Evolutionary conservation across 2,888 invertebrate genomes (phyloP).

Genomic region (Leptopilina drosophilae): DNA sequence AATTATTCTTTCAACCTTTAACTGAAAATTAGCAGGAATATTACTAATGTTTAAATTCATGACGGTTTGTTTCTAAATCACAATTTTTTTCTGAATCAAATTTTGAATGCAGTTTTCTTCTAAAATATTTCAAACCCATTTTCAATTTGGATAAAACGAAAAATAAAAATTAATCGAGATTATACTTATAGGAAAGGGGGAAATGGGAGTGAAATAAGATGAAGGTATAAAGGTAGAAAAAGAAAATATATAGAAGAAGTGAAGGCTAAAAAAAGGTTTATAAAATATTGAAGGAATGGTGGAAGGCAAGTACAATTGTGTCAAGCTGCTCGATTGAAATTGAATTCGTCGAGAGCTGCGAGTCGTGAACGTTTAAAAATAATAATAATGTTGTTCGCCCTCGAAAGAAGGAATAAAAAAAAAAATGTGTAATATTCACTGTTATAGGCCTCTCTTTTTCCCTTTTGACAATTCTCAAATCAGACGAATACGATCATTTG

Average conservation of each 20-base stretch:
- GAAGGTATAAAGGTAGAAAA: neutral
- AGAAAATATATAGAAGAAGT: neutral
- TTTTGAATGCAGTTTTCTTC: no score
- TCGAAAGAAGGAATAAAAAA: constrained; percentile 8
- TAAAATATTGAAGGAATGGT: constrained; percentile 7
- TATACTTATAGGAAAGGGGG: neutral
- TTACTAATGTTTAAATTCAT: no score
- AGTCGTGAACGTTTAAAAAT: neutral
- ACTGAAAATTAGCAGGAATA: no score
- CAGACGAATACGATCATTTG: constrained; percentile 28
- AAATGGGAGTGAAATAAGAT: neutral
- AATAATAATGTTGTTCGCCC: constrained; percentile 17
- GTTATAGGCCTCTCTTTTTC: neutral
- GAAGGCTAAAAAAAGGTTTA: neutral
- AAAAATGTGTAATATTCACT: constrained; percentile 3
- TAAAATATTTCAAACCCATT: no score
- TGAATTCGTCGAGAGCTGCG: neutral
- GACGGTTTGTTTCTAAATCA: no score
- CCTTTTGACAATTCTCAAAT: constrained; percentile 1
- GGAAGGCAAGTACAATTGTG: neutral
- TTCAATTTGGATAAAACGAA: no score
- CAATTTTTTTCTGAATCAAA: no score
- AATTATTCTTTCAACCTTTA: no score
- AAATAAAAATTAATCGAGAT: neutral
- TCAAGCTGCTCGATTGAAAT: constrained; percentile 25